phyloP scores from a whole-genome alignment of 2,797 vertebrate genomes.

The Phataginus tricuspis region DNA sequence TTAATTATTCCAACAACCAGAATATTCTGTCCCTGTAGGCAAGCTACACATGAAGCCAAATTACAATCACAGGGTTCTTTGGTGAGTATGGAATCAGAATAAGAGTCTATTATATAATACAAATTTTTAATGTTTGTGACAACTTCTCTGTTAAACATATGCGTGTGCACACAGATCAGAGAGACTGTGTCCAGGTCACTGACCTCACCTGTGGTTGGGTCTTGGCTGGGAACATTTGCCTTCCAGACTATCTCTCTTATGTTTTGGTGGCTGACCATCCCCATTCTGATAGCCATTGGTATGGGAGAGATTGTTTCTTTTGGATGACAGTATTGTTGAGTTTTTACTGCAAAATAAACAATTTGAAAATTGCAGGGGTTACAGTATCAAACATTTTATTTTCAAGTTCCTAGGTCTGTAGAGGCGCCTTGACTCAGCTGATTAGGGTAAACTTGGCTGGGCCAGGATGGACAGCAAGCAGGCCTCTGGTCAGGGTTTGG shows the following conservation, averaged over 20 bases:
- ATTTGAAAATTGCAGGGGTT: conserved; percentile 31
- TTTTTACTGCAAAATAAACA: conserved; percentile 5
- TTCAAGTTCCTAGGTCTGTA: neutral
- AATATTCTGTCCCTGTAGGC: conserved; percentile 26
- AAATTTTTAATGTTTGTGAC: conserved; percentile 31
- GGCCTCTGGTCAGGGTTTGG: neutral
- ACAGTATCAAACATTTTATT: conserved; percentile 11
- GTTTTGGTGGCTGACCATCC: neutral
- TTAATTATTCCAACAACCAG: conserved; percentile 4
- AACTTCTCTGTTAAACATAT: conserved; percentile 14
- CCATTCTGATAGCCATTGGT: neutral
- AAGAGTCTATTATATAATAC: neutral
- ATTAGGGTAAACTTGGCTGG: neutral
- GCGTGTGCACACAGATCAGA: neutral
- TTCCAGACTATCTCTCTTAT: neutral
- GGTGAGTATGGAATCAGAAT: conserved; percentile 24
- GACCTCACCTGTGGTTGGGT: neutral
- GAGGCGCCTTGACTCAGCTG: neutral
- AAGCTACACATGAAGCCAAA: conserved; percentile 17
- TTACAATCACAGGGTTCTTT: conserved; percentile 12
- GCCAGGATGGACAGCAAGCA: neutral
- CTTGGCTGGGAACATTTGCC: neutral
- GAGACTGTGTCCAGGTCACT: neutral
- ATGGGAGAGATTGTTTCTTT: conserved; percentile 14
- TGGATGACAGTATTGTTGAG: neutral